These are phyloP conservation scores for Teleogryllus oceanicus DNA, from an alignment of 2,888 invertebrate species.

Conservation along the genomic window DNA sequence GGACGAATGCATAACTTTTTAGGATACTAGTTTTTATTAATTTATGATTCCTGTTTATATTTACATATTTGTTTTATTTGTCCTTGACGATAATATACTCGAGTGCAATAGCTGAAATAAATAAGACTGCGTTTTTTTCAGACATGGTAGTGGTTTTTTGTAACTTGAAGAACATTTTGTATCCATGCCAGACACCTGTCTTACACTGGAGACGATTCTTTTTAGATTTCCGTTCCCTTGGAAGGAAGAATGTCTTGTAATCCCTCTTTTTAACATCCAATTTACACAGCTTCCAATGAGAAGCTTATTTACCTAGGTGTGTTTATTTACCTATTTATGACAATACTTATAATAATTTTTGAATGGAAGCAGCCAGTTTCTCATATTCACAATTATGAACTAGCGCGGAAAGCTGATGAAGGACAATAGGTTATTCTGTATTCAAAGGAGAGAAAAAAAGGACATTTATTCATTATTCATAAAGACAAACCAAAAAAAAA, in stretches of 20 bases:
- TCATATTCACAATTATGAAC: neutral
- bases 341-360: too few relatives aligned
- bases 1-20: neutral
- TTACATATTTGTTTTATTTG: neutral
- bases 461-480: neutral
- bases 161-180: too few relatives aligned
- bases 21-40: neutral
- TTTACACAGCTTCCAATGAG: too few relatives aligned
- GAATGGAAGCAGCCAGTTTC: too few relatives aligned
- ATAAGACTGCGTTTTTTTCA: conserved; percentile 2
- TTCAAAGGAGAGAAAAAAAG: neutral
- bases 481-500: neutral
- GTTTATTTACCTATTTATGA: too few relatives aligned
- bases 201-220: too few relatives aligned
- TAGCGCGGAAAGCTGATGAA: neutral
- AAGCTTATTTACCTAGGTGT: too few relatives aligned
- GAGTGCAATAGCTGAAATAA: conserved; percentile 18
- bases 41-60: conserved; percentile 9
- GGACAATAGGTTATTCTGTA: neutral
- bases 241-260: too few relatives aligned
- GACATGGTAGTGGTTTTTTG: neutral
- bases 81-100: neutral
- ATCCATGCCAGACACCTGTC: too few relatives aligned
- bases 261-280: too few relatives aligned
- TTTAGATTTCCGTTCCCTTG: too few relatives aligned